Evolutionary conservation across 1,140 invertebrate species (phyloP).

Genomic region (Drosophila leontia): DNA sequence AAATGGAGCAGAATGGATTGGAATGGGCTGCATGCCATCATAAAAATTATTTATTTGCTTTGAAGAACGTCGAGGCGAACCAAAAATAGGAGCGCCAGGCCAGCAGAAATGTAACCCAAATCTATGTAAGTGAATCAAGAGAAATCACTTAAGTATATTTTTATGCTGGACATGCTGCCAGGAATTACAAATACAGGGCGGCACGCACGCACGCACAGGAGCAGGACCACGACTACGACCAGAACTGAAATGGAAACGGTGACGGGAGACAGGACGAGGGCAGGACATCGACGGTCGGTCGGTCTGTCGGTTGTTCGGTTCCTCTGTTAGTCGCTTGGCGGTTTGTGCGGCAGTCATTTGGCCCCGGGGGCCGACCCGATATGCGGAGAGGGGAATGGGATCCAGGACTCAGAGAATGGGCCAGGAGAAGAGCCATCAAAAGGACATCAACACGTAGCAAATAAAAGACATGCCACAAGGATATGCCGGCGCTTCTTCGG

Average conservation of each 20-base stretch:
- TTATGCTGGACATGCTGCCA: slow-evolving; percentile 83
- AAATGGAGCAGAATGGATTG: slow-evolving; percentile 7
- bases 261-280: slow-evolving; percentile 7
- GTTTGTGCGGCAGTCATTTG: slow-evolving; percentile 71
- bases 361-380: slow-evolving; percentile 55
- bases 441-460: slow-evolving; percentile 83
- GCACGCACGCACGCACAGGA: slow-evolving; percentile 70
- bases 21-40: slow-evolving; percentile 51
- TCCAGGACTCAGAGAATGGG: slow-evolving; percentile 11
- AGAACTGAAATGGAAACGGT: slow-evolving; percentile 21
- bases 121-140: slow-evolving; percentile 83
- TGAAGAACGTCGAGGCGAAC: slow-evolving; percentile 48
- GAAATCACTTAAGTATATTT: slow-evolving; percentile 84
- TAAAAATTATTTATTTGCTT: slow-evolving; percentile 82
- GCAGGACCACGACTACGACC: slow-evolving; percentile 11
- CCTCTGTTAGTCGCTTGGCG: slow-evolving; percentile 60
- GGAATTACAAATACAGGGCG: slow-evolving; percentile 79
- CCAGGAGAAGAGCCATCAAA: slow-evolving; percentile 74
- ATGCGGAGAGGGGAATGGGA: slow-evolving; percentile 24
- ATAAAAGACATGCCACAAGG: slow-evolving; percentile 83
- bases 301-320: slow-evolving; percentile 23
- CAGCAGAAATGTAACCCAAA: slow-evolving; percentile 80
- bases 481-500: slow-evolving; percentile 64
- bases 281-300: slow-evolving; percentile 24
- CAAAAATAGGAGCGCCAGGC: slow-evolving; percentile 53